A percentile compares a stretch with the other conserved stretches of the same genome.
phyloP scores from a whole-genome alignment of 2,888 invertebrate species.

The Machimus atricapillus region DNA sequence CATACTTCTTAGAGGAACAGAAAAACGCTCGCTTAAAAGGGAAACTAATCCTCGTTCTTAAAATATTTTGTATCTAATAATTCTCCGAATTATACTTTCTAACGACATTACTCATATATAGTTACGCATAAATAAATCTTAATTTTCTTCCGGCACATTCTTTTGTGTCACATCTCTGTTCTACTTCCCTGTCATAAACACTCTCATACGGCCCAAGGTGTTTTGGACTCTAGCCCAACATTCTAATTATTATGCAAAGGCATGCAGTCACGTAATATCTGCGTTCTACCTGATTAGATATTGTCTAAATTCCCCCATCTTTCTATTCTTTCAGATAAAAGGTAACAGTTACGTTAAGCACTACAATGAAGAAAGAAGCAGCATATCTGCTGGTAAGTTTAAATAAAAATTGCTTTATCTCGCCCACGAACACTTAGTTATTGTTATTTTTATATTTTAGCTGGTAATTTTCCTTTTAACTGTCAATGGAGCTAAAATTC shows the following conservation, averaged over 20 bases:
- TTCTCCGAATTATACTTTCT: neutral
- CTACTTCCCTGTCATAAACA: neutral
- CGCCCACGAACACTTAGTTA: neutral
- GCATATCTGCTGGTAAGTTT: slow-evolving; percentile 24
- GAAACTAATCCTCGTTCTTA: too few species aligned
- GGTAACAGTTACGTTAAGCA: neutral
- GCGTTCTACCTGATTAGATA: neutral
- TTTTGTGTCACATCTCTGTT: neutral
- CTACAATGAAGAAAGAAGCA: slow-evolving; percentile 14
- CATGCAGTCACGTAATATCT: neutral
- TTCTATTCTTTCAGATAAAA: neutral
- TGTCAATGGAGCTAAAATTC: slow-evolving; percentile 43
- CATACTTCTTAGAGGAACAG: too few species aligned
- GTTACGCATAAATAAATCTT: neutral
- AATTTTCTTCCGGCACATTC: neutral
- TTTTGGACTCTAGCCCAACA: neutral
- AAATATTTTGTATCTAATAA: too few species aligned
- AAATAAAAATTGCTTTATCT: neutral
- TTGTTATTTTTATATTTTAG: slow-evolving; percentile 31
- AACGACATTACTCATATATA: neutral
- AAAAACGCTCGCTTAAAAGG: too few species aligned
- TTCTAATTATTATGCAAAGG: neutral
- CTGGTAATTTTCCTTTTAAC: slow-evolving; percentile 35
- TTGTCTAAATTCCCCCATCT: neutral
- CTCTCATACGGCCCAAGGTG: neutral